These are phyloP conservation scores for Neodiprion lecontei DNA, from an alignment of 1,140 invertebrate species.

Conservation along the genomic window DNA sequence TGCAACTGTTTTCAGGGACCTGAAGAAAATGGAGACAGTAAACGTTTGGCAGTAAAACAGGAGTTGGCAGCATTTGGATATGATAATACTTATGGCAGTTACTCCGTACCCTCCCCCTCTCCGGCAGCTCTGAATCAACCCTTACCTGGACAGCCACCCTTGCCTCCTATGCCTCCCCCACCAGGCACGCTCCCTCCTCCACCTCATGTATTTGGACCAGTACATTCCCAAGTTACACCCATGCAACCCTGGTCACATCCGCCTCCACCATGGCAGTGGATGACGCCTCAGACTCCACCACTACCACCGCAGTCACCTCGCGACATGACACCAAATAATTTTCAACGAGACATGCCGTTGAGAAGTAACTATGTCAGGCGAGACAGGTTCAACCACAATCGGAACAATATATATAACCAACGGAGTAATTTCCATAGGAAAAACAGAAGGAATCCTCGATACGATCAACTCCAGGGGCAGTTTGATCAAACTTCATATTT, in stretches of 20 bases:
- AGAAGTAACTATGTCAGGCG: slow-evolving; percentile 49
- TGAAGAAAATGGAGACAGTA: slow-evolving; percentile 46
- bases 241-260: slow-evolving; percentile 53
- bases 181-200: slow-evolving; percentile 50
- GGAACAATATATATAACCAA: slow-evolving; percentile 49
- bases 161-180: slow-evolving; percentile 58
- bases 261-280: slow-evolving; percentile 53
- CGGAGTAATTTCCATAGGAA: slow-evolving; percentile 55
- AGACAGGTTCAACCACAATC: slow-evolving; percentile 51
- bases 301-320: slow-evolving; percentile 41
- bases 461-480: slow-evolving; percentile 47
- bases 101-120: slow-evolving; percentile 35
- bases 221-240: slow-evolving; percentile 50
- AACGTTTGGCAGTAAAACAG: slow-evolving; percentile 41
- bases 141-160: slow-evolving; percentile 56
- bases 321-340: slow-evolving; percentile 38
- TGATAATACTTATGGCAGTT: slow-evolving; percentile 39
- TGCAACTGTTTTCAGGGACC: slow-evolving; percentile 32
- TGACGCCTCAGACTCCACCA: slow-evolving; percentile 48
- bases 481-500: slow-evolving; percentile 53
- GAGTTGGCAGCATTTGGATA: slow-evolving; percentile 45
- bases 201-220: slow-evolving; percentile 50
- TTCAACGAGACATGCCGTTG: slow-evolving; percentile 47
- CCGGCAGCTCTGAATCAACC: slow-evolving; percentile 48
- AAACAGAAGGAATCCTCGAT: slow-evolving; percentile 43